phyloP scores from a whole-genome alignment of 2,888 invertebrate genomes.

The Cheilosia impressa region DNA sequence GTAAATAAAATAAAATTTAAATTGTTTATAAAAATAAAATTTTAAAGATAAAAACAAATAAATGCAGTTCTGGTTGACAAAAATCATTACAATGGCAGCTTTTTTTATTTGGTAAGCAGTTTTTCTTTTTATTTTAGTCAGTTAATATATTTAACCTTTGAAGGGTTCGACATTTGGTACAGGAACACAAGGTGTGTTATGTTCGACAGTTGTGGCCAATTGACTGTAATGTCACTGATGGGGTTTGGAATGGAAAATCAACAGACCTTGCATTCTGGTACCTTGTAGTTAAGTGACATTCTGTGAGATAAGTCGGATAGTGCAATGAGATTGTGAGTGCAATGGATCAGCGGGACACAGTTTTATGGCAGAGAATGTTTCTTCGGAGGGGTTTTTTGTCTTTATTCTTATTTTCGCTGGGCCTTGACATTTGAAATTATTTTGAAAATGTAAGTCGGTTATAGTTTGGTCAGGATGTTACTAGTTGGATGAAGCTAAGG shows the following conservation, averaged over 20 bases:
- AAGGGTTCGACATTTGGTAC: not conserved
- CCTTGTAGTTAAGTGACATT: not conserved
- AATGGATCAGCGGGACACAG: not conserved
- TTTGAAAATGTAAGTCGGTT: too few relatives aligned
- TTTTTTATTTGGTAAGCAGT: slow-evolving; percentile 22
- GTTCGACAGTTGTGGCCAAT: too few relatives aligned
- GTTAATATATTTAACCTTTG: not conserved
- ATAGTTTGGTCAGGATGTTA: too few relatives aligned
- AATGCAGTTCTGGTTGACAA: slow-evolving; percentile 34
- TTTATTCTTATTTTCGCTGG: too few relatives aligned
- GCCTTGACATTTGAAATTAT: too few relatives aligned
- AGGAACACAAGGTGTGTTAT: not conserved
- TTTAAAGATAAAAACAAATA: slow-evolving; percentile 31
- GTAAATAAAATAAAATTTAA: slow-evolving; percentile 15
- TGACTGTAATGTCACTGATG: too few relatives aligned
- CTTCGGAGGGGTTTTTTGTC: too few relatives aligned
- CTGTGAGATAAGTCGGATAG: slow-evolving; percentile 4
- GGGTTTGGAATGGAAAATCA: too few relatives aligned
- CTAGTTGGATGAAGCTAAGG: too few relatives aligned
- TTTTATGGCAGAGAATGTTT: not conserved
- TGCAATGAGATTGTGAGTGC: slow-evolving; percentile 49
- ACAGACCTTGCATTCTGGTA: too few relatives aligned
- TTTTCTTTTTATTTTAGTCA: slow-evolving; percentile 5
- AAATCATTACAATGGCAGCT: slow-evolving; percentile 39
- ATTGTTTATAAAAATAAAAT: slow-evolving; percentile 27